Percentiles rank a stretch among this genome's conserved stretches.
Evolutionary conservation across 2,113 vertebrate genomes (phyloP).

Genomic region (Solea senegalensis): DNA sequence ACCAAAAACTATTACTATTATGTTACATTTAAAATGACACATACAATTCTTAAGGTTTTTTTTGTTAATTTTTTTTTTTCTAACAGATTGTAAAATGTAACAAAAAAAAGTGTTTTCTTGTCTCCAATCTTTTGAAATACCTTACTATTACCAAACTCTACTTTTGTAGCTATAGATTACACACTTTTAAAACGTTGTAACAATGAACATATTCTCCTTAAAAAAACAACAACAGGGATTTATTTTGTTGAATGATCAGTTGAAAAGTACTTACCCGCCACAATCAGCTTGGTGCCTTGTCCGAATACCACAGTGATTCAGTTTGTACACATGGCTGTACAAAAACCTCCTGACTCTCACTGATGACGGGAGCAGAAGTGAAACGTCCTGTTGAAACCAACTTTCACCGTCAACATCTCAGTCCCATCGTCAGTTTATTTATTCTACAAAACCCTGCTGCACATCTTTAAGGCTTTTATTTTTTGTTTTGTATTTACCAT

Average conservation of each 20-base stretch:
- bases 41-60: too few relatives aligned
- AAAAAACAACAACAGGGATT: background rate
- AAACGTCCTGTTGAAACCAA: constrained; percentile 39
- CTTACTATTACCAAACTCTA: too few relatives aligned
- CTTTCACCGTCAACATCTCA: constrained; percentile 27
- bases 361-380: constrained; percentile 53
- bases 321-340: constrained; percentile 62
- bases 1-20: too few relatives aligned
- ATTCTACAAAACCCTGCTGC: constrained; percentile 2
- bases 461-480: background rate
- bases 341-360: constrained; percentile 72
- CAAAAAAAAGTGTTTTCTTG: too few relatives aligned
- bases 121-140: too few relatives aligned
- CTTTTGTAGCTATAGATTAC: too few relatives aligned
- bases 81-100: too few relatives aligned
- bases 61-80: too few relatives aligned
- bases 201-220: background rate
- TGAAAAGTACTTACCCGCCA: constrained; percentile 63
- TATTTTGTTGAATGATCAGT: background rate
- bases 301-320: constrained; percentile 80
- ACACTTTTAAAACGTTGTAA: too few relatives aligned
- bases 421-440: background rate
- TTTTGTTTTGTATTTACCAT: background rate
- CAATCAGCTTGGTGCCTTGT: constrained; percentile 71
- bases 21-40: too few relatives aligned